Evolutionary conservation across 1,140 invertebrate genomes (phyloP), one percentile per base, ranked within the genome.

Genomic region (Caenorhabditis latens): DNA sequence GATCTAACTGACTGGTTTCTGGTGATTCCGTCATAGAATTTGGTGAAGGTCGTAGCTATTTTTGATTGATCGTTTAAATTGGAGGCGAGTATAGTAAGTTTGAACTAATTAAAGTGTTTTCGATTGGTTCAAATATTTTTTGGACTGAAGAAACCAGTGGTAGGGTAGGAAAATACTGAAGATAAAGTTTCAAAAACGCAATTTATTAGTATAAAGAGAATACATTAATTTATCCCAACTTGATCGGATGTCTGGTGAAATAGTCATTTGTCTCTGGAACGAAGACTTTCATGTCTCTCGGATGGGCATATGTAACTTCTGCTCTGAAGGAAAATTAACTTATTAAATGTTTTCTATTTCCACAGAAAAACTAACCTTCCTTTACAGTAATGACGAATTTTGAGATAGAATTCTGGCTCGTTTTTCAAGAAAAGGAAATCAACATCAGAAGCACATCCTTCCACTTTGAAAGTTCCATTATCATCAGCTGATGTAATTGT

Each of bases 181-280:
- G 21, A 40, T 50, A 87, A 86, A 48, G 61, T 85, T 65, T 65
- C 24, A 53, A 79, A n/a, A 79, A 86, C 11, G 67, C 53, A 63
- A 48, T 21, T 16, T 19, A 24, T 86, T 32, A 19, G 42, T 7
- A 5, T 53, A 42, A 46, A 50, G 42, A 11, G 4, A 16, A 16
- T 53, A 50, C 3, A 84, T 75, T 13, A 16, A 32, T 42, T 55
- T 61, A 84, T 63, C 88, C 88, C 42, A 89, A 82, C 42, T 57
- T 53, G 48, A 89, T 89, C 4, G 88, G 88, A 65, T 89, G 24
- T 14, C 86, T 58, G 1, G 88, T 85, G 65, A 83, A 86, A 83
- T 89, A 83, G 46, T 89, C 88, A 48, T 86, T 83, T 21, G 88
- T 89, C 16, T 89, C 32, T 32, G 88, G 88, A 21, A 75, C 88